phyloP scores from a whole-genome alignment of 2,797 vertebrate species.

The Channallabes apus region DNA sequence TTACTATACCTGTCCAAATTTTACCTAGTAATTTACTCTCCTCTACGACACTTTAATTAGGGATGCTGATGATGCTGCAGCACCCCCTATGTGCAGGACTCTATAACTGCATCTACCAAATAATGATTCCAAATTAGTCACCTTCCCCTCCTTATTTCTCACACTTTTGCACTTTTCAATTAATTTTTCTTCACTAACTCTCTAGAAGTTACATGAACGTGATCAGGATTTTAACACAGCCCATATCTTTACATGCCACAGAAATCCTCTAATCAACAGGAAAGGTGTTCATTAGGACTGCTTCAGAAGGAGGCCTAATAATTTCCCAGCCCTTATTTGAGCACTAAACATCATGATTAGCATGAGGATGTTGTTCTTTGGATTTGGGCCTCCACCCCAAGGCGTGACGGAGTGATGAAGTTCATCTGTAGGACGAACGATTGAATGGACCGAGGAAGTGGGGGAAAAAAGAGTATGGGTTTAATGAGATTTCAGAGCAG shows the following conservation, averaged over 20 bases:
- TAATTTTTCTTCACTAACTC: neutral
- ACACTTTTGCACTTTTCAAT: neutral
- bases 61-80: neutral
- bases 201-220: neutral
- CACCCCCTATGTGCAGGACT: conserved; percentile 10
- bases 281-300: neutral
- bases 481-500: conserved; percentile 96
- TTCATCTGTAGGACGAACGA: conserved; percentile 62
- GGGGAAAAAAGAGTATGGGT: conserved; percentile 75
- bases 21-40: neutral
- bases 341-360: conserved; percentile 52
- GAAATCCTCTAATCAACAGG: neutral
- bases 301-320: conserved; percentile 10
- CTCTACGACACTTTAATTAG: neutral
- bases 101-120: neutral
- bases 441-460: conserved; percentile 76
- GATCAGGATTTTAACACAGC: neutral
- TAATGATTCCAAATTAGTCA: no score
- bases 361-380: conserved; percentile 52
- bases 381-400: conserved; percentile 58
- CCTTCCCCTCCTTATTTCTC: no score
- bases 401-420: conserved; percentile 64
- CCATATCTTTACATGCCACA: neutral
- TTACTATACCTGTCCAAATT: neutral
- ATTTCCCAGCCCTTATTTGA: conserved; percentile 28